A percentile compares a stretch with the other conserved stretches of the same genome.
These are phyloP conservation scores for Ochotona princeps DNA, from an alignment of 2,113 vertebrate species.

Conservation along the genomic window DNA sequence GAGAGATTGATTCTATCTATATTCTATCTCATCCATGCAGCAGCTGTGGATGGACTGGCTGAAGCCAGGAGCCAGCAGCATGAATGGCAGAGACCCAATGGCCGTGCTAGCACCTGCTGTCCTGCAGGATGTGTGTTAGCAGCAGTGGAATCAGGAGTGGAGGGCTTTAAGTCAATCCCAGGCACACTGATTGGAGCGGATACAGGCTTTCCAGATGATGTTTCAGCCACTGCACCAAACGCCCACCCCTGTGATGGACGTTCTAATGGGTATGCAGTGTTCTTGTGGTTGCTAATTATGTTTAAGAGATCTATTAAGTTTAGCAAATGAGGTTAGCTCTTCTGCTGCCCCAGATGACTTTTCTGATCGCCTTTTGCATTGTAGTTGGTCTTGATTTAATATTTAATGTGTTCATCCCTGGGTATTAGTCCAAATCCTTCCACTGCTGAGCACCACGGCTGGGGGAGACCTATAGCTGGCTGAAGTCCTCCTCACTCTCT, in stretches of 20 bases:
- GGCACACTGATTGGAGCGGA: too few relatives aligned
- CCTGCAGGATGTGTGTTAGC: too few relatives aligned
- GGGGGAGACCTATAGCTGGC: not conserved
- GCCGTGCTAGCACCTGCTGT: too few relatives aligned
- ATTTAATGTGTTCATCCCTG: not conserved
- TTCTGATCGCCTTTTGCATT: not conserved
- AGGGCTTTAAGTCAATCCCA: too few relatives aligned
- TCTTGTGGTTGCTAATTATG: not conserved
- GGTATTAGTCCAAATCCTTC: not conserved
- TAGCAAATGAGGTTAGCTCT: not conserved
- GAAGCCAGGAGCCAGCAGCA: too few relatives aligned
- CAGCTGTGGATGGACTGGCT: too few relatives aligned
- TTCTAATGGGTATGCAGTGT: not conserved
- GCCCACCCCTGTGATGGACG: not conserved
- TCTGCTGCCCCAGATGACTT: not conserved
- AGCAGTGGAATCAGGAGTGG: too few relatives aligned
- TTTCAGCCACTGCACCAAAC: too few relatives aligned
- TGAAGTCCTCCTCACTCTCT: not conserved
- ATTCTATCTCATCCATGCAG: too few relatives aligned
- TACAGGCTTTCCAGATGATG: too few relatives aligned
- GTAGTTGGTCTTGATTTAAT: not conserved
- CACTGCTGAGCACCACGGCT: not conserved
- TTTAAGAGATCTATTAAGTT: not conserved
- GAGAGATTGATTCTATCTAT: too few relatives aligned
- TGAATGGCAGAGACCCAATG: too few relatives aligned